Base-by-base conservation (phyloP, 2,888 invertebrate species). In the Calliphora vomitoria region DNA sequence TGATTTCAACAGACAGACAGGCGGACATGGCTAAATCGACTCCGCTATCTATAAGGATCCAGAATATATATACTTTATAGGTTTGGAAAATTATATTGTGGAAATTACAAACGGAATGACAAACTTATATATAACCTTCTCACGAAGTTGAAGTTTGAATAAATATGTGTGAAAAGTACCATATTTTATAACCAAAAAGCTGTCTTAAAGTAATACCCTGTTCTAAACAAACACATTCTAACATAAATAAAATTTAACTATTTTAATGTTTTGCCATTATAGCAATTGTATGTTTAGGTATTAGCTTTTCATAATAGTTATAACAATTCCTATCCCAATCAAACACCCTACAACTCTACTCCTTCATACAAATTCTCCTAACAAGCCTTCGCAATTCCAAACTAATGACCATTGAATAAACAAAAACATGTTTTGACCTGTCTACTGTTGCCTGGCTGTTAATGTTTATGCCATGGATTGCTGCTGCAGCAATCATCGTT, bases 341-440 rank as follows among this genome's bases (percentile, higher is more conserved):
- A 47, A 47, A 8, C 13, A 50, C n/a, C 20, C 13, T 4, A 5
- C 15, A n/a, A 5, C n/a, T 20, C 11, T 8, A 18, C 18, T 20
- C 6, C 8, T 11, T 4, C 25, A 2, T n/a, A 25, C 47, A 25
- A 11, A 44, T 55, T 53, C 60, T 50, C 47, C 18, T 13, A 69
- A 25, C 68, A 20, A 41, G 18, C 13, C 75, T 60, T 60, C 68
- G 41, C 68, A 69, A 72, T 79, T 74, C 38, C 15, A 74, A 60
- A 72, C 79, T 68, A 85, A 85, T 80, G 85, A 74, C 68, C 68
- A 74, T 62, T 85, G 60, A 80, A 85, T 75, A 85, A 80, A 62
- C 80, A 85, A 62, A 53, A 62, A 68, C 74, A 74, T 69, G 35
- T 79, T 82, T 79, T 71, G 69, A 82, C 74, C 79, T 79, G 74